A percentile compares a stretch with the other conserved stretches of the same genome.
These are phyloP conservation scores for Bombus difficillimus DNA, from an alignment of 1,140 invertebrate species.

Conservation along the genomic window DNA sequence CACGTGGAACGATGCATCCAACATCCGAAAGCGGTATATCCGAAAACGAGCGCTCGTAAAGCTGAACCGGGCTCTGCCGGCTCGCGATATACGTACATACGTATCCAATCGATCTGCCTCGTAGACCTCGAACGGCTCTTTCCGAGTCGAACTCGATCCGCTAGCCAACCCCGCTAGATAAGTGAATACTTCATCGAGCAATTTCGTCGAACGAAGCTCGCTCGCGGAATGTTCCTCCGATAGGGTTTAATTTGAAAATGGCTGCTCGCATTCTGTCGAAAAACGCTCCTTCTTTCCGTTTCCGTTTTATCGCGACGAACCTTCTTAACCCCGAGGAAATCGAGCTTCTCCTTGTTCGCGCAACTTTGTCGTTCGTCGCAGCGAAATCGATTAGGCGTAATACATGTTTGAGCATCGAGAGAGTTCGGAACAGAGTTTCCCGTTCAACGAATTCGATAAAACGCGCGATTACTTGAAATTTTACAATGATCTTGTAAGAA, in stretches of 20 bases:
- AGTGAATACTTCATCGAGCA: conserved; percentile 27
- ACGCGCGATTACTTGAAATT: neutral
- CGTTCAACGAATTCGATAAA: neutral
- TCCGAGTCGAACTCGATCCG: neutral
- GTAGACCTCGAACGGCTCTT: neutral
- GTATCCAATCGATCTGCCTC: conserved; percentile 28
- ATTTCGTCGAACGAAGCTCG: conserved; percentile 23
- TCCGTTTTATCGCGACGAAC: neutral
- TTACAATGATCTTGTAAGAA: neutral
- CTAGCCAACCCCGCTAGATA: neutral
- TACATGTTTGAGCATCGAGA: neutral
- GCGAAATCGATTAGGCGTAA: neutral
- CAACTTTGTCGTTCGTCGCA: neutral
- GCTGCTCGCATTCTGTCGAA: neutral
- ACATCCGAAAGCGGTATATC: conserved; percentile 36
- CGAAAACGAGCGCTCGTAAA: conserved; percentile 52
- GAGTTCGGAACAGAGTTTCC: neutral
- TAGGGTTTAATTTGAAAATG: conserved; percentile 30
- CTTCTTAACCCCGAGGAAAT: neutral
- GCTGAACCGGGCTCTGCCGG: neutral
- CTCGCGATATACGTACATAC: conserved; percentile 11
- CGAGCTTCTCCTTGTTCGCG: neutral
- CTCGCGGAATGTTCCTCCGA: neutral
- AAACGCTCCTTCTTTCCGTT: neutral
- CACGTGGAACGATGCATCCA: conserved; percentile 30